phyloP scores from a whole-genome alignment of 2,113 vertebrate genomes.

The Spea bombifrons region DNA sequence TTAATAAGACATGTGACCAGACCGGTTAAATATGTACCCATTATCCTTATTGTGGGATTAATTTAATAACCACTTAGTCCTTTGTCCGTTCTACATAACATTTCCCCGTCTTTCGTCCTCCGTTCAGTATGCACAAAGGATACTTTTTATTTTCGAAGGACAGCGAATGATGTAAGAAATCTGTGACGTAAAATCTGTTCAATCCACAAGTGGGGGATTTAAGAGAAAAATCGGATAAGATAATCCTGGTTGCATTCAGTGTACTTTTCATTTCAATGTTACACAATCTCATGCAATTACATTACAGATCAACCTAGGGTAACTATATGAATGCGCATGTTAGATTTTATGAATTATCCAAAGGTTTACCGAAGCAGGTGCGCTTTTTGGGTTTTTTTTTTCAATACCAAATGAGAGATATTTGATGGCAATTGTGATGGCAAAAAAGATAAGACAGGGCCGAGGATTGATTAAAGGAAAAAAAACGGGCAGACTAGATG shows the following conservation, averaged over 20 bases:
- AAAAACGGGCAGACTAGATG: too few species aligned
- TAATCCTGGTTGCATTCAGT: neutral
- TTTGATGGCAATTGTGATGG: too few species aligned
- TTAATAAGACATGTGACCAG: neutral
- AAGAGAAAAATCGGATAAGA: neutral
- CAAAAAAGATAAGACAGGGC: too few species aligned
- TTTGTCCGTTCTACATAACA: neutral
- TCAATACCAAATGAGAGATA: too few species aligned
- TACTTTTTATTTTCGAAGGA: neutral
- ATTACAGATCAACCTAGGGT: neutral
- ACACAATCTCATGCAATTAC: constrained; percentile 2
- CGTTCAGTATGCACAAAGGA: neutral
- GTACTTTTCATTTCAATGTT: neutral
- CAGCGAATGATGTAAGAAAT: neutral
- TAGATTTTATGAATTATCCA: too few species aligned
- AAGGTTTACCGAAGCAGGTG: too few species aligned
- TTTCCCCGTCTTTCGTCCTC: neutral
- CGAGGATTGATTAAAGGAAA: too few species aligned
- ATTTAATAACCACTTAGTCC: neutral
- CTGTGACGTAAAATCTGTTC: neutral
- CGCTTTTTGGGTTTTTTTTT: too few species aligned
- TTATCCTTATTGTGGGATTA: neutral
- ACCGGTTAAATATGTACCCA: neutral
- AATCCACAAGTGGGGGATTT: neutral
- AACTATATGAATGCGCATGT: too few species aligned